A percentile compares a stretch with the other conserved stretches of the same genome.
Evolutionary conservation across 2,888 invertebrate genomes (phyloP).

Genomic region (Euproctis similis): DNA sequence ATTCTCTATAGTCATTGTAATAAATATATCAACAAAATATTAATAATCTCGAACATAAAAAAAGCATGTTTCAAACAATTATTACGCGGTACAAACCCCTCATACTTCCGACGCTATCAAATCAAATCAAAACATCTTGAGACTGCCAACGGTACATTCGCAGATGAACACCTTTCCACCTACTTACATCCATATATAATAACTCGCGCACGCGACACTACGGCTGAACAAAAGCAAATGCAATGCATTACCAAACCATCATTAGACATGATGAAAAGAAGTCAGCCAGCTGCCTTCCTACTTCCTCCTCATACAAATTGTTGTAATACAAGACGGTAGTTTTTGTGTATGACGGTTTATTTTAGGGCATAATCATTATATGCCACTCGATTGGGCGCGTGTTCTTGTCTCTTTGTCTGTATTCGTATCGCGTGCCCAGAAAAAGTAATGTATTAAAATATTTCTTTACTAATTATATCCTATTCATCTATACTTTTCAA

Average conservation of each 20-base stretch:
- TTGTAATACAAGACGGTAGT: slow-evolving; percentile 68
- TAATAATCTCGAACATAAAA: too few relatives aligned
- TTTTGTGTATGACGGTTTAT: slow-evolving; percentile 59
- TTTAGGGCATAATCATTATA: slow-evolving; percentile 70
- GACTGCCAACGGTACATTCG: slow-evolving; percentile 51
- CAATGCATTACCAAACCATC: slow-evolving; percentile 68
- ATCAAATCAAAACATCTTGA: slow-evolving; percentile 65
- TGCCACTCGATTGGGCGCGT: slow-evolving; percentile 68
- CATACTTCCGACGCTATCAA: slow-evolving; percentile 26
- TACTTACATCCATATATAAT: slow-evolving; percentile 56
- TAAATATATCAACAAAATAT: too few relatives aligned
- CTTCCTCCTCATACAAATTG: slow-evolving; percentile 67
- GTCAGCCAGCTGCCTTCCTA: slow-evolving; percentile 70
- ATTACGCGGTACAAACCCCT: slow-evolving; percentile 25
- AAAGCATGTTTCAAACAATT: slow-evolving; percentile 7
- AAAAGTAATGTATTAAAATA: too few relatives aligned
- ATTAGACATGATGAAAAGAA: slow-evolving; percentile 64
- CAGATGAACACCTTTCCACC: slow-evolving; percentile 67
- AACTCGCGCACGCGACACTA: slow-evolving; percentile 66
- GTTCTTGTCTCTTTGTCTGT: slow-evolving; percentile 57
- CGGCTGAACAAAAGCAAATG: slow-evolving; percentile 58
- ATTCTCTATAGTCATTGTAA: too few relatives aligned
- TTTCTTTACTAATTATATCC: too few relatives aligned
- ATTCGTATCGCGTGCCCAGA: too few relatives aligned
- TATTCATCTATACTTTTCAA: too few relatives aligned